Evolutionary conservation across 30 jellyfish, hydroid and myxozoan genomes (phyloP).

Genomic region (Sanderia malayensis): DNA sequence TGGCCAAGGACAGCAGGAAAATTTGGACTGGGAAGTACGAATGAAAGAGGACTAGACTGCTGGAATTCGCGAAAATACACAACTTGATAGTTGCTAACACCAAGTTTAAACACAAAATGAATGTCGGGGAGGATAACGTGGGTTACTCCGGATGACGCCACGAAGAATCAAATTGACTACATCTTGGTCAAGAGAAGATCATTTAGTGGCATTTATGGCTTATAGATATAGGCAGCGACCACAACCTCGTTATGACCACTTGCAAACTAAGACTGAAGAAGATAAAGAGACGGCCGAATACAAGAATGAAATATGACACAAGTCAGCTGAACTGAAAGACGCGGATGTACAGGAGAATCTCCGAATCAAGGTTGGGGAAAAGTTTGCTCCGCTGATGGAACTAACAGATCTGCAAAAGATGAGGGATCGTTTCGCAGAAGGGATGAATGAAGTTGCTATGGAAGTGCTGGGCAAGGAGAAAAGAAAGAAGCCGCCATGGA

Average conservation of each 20-base stretch:
- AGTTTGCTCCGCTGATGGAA: too few species aligned
- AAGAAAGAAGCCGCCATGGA: conserved; percentile 41
- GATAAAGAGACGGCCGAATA: conserved; percentile 12
- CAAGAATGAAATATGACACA: conserved; percentile 33
- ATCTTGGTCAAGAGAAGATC: conserved; percentile 12
- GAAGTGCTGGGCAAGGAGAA: conserved; percentile 34
- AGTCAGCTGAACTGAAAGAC: conserved; percentile 26
- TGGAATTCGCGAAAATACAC: conserved; percentile 34
- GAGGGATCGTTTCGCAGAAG: conserved; percentile 35
- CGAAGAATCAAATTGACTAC: conserved; percentile 7
- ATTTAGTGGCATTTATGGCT: background rate
- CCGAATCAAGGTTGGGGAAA: conserved; percentile 24
- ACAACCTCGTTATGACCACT: conserved; percentile 11
- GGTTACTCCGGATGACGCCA: conserved; percentile 6
- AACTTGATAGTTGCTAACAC: too few species aligned
- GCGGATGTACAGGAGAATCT: too few species aligned
- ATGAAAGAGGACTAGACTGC: conserved; percentile 27
- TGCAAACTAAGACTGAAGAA: background rate
- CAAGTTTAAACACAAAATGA: background rate
- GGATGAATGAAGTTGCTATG: conserved; percentile 42
- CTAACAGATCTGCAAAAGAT: conserved; percentile 31
- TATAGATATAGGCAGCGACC: too few species aligned
- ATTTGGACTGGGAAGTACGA: conserved; percentile 38
- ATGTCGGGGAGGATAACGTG: background rate
- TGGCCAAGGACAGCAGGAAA: conserved; percentile 55